Base-by-base conservation (phyloP, 2,797 vertebrate species). In the Pseudocheirus occidentalis region DNA sequence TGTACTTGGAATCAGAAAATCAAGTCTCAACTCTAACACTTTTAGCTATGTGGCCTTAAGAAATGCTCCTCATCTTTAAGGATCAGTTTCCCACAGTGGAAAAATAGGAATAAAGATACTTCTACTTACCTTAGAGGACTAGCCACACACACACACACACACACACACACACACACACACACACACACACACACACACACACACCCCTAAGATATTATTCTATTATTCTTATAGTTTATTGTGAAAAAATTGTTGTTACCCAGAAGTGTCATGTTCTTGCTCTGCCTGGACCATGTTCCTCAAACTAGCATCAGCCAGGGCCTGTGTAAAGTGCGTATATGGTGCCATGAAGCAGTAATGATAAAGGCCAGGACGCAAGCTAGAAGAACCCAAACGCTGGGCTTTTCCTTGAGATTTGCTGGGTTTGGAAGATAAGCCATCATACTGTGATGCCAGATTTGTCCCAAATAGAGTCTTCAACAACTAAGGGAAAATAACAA, bases 271-370 rank as follows among this genome's bases (percentile, higher is more conserved):
- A 0, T 99, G 99, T 94, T 99, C 99, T 91, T 99, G 99, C 92
- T 99, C 99, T 0, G 99, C 99, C 98, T 99, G 99, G 93, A 99
- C 99, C 99, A 99, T 99, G 98, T 99, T 99, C 96, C 99, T 99
- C 10, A 99, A 99, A 97, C 99, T 99, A 52, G 99, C 99, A 16
- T 99, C 99, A 4, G 99, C 99, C 0, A 99, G 98, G n/a, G 99
- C 99, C 98, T 99, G 99, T 0, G 99, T 99, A 96, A 99, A 99
- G 98, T 99, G 99, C 1, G 99, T 99, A 97, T 99, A 99, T 0
- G 99, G 99, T 0, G 99, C 99, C 99, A 99, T 99, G 98, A 99
- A 99, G 99, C 99, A 99, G 98, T 99, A 99, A 97, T 99, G 99
- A 97, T 99, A 99, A 59, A 99, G 99, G 58, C 99, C 99, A 0